phyloP scores from a whole-genome alignment of 2,797 vertebrate species.

The Masticophis lateralis region DNA sequence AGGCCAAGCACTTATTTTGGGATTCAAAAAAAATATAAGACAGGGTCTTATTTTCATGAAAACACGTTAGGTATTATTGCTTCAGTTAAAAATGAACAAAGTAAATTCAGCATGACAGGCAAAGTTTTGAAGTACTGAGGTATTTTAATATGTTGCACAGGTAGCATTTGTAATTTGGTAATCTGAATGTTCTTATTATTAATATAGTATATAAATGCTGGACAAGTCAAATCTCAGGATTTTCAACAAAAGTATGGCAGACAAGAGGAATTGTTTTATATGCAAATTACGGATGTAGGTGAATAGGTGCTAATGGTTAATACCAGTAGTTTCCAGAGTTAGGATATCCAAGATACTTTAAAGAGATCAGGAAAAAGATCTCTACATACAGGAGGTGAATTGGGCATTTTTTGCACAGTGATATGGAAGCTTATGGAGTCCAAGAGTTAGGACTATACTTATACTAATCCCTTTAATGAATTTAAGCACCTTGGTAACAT shows the following conservation, averaged over 20 bases:
- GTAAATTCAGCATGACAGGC: background rate
- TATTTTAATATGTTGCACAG: background rate
- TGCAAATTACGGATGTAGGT: background rate
- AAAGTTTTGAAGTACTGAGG: background rate
- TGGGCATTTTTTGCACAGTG: background rate
- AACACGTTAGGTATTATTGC: background rate
- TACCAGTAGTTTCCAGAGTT: background rate
- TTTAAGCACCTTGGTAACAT: background rate
- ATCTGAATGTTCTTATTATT: background rate
- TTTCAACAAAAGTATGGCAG: background rate
- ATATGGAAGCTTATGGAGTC: background rate
- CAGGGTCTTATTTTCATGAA: no score
- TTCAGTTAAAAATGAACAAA: background rate
- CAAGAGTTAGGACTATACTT: background rate
- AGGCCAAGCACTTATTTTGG: no score
- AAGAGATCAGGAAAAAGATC: background rate
- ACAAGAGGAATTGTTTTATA: background rate
- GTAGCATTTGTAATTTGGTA: background rate
- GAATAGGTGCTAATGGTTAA: background rate
- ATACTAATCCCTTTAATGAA: background rate
- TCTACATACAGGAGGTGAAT: background rate
- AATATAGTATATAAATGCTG: background rate
- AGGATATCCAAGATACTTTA: background rate
- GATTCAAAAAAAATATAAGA: no score
- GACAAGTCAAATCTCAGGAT: background rate